Evolutionary conservation across 1,140 invertebrate species (phyloP).

Genomic region (Drosophila trapezifrons): DNA sequence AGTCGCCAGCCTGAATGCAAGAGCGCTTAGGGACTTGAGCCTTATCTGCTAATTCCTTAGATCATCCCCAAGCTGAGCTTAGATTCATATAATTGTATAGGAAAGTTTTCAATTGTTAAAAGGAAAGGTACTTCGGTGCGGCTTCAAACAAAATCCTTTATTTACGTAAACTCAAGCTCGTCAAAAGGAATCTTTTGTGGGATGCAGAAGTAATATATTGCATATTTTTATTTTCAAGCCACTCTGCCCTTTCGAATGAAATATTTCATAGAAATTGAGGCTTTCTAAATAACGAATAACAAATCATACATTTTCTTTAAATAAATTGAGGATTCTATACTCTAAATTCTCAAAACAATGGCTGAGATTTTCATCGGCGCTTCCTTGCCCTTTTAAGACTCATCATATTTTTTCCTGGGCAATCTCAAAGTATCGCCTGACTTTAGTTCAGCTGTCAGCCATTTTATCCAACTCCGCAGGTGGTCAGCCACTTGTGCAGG

Average conservation of each 20-base stretch:
- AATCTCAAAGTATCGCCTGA: background rate
- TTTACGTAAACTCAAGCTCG: background rate
- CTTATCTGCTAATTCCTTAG: conserved; percentile 45
- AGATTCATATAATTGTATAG: conserved; percentile 23
- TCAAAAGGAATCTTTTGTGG: background rate
- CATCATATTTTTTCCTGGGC: background rate
- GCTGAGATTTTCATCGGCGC: too few relatives aligned
- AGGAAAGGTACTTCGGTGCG: background rate
- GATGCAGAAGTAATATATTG: background rate
- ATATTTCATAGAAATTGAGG: too few relatives aligned
- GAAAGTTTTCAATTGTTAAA: conserved; percentile 19
- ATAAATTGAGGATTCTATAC: too few relatives aligned
- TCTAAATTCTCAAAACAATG: background rate
- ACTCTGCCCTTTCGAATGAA: too few relatives aligned
- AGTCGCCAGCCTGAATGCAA: conserved; percentile 12
- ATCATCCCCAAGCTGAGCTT: conserved; percentile 16
- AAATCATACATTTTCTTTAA: too few relatives aligned
- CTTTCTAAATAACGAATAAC: too few relatives aligned
- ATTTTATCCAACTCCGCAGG: conserved; percentile 17
- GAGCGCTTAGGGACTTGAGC: conserved; percentile 34
- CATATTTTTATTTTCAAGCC: too few relatives aligned
- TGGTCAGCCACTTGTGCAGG: conserved; percentile 10
- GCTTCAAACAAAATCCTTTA: background rate
- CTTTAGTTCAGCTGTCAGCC: background rate
- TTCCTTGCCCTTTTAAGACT: too few relatives aligned